Conservation (phyloP, 2,797 vertebrate genomes). For the Periparus ater region DNA sequence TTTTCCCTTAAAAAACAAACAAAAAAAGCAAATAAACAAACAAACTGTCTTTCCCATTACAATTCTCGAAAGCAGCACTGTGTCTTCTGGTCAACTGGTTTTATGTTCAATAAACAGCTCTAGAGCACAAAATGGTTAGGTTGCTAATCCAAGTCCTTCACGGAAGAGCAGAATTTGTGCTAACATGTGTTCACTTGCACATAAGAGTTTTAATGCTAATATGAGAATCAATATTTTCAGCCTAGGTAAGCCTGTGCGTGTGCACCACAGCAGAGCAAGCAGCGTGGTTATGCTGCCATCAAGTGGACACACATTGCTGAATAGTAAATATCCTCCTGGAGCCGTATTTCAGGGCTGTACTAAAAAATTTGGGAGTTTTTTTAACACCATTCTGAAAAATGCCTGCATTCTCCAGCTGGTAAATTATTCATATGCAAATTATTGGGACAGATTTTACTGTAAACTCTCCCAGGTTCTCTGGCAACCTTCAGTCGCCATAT, state of each 20-base stretch:
- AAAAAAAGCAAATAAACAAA: neutral
- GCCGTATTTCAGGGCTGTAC: neutral
- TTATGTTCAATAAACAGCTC: neutral
- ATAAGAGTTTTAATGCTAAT: neutral
- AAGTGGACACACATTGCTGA: constrained; percentile 8
- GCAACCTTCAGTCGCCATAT: neutral
- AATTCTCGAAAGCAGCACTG: neutral
- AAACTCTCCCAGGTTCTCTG: neutral
- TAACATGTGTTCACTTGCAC: neutral
- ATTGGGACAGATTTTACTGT: neutral
- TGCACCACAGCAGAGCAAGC: neutral
- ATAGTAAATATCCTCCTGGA: neutral
- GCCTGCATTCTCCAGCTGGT: neutral
- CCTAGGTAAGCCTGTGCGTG: neutral
- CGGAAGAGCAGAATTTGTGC: neutral
- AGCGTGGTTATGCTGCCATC: constrained; percentile 48
- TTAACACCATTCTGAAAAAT: neutral
- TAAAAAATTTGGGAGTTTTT: neutral
- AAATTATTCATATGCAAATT: neutral
- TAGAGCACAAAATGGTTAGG: neutral
- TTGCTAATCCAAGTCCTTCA: neutral
- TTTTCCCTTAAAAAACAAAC: neutral
- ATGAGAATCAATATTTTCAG: neutral
- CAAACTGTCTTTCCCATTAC: neutral
- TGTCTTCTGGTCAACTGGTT: neutral